Base-by-base conservation (phyloP, 2,797 vertebrate genomes). In the Chiroxiphia lanceolata region DNA sequence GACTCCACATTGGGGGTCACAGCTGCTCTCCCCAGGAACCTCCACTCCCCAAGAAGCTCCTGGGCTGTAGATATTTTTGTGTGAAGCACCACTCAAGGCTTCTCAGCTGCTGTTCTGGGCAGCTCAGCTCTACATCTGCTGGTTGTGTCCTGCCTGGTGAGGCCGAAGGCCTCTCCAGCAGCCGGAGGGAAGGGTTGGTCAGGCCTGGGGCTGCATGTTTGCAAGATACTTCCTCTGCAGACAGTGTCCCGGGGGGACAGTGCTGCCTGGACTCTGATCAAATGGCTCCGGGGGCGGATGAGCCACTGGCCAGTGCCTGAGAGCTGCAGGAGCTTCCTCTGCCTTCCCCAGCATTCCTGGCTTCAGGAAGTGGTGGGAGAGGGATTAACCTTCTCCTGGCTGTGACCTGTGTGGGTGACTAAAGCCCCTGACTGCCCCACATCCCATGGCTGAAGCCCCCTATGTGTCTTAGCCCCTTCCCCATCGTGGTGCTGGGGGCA, bases 371-470 rank as follows among this genome's bases (percentile, higher is more conserved):
- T 21, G 36, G 45, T 64, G 79, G 91, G 89, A 94, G 79, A 76
- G 36, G 72, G n/a, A 93, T 92, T 95, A 95, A 96, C 94, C 87
- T 93, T 75, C 76, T 96, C 81, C 71, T 91, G 90, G 26, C 87
- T 61, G 18, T 56, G 14, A n/a, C 31, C 31, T 63, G 20, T 3
- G 2, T 2, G 8, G 19, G 21, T n/a, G 76, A 3, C 44, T 77
- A 53, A 9, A 83, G 38, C n/a, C 50, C 11, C 11, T 22, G 25
- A 36, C 54, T 47, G 40, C 42, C 25, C 18, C 57, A 15, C 31
- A 40, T 31, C 29, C 33, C 19, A 1, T 9, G 27, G 51, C 27
- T 72, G 82, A 61, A 75, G 21, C 14, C 5, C 16, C 17, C 27
- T 4, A 0, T 3, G 2, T 3, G 3, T 36, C 27, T 75, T 7